These are phyloP conservation scores for Sprattus sprattus DNA, from an alignment of 2,113 vertebrate genomes.

Conservation along the genomic window DNA sequence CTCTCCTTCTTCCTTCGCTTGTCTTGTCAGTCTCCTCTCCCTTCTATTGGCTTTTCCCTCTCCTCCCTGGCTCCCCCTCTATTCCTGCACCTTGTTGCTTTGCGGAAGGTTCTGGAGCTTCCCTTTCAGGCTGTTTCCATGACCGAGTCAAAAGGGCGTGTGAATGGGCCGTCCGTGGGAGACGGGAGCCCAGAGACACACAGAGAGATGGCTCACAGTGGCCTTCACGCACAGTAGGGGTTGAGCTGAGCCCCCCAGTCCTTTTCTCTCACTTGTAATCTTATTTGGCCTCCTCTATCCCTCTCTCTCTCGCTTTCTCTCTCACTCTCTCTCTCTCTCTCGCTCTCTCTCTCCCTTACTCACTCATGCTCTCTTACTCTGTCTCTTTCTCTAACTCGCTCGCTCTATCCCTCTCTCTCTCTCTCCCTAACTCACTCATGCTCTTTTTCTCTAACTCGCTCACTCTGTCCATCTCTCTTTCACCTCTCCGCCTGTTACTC, in stretches of 20 bases:
- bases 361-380: background rate
- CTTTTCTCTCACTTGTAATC: constrained; percentile 88
- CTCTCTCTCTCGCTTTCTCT: constrained; percentile 72
- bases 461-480: background rate
- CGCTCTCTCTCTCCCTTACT: background rate
- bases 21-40: constrained; percentile 36
- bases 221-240: constrained; percentile 94
- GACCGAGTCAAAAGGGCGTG: constrained; percentile 96
- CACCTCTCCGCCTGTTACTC: background rate
- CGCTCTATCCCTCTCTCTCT: background rate
- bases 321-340: constrained; percentile 56
- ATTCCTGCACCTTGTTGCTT: constrained; percentile 55
- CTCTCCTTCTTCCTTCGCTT: constrained; percentile 34
- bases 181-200: constrained; percentile 76
- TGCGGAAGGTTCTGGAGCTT: constrained; percentile 67
- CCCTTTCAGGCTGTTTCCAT: constrained; percentile 79
- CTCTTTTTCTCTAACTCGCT: background rate
- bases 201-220: constrained; percentile 72
- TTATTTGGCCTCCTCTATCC: constrained; percentile 84
- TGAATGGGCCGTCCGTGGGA: constrained; percentile 92
- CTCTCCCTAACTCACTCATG: background rate
- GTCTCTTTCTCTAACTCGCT: background rate
- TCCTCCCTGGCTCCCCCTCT: constrained; percentile 12
- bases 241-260: constrained; percentile 85
- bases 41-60: constrained; percentile 15